These are phyloP conservation scores for Australoheros scitulus DNA, from an alignment of 2,113 vertebrate species.

Conservation along the genomic window DNA sequence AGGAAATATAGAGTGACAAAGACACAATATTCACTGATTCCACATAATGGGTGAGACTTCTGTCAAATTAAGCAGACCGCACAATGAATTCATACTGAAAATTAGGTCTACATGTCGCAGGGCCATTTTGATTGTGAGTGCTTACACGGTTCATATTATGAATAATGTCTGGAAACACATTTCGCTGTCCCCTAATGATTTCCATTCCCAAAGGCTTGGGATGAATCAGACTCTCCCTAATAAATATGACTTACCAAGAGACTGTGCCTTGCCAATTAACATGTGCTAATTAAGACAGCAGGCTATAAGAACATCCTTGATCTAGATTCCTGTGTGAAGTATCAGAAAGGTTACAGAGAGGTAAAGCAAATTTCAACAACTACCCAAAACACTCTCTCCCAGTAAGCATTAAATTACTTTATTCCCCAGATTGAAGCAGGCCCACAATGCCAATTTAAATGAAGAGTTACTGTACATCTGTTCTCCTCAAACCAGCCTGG, in stretches of 20 bases:
- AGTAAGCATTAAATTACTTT: slow-evolving; percentile 26
- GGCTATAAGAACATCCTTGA: slow-evolving; percentile 69
- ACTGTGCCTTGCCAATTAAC: slow-evolving; percentile 67
- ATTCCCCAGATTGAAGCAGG: background rate
- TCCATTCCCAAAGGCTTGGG: slow-evolving; percentile 46
- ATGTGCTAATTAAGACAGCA: slow-evolving; percentile 75
- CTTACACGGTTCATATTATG: slow-evolving; percentile 43
- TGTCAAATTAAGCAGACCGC: background rate
- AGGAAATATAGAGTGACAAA: background rate
- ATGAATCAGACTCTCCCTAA: slow-evolving; percentile 61
- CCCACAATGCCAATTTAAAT: slow-evolving; percentile 2
- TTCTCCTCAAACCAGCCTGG: slow-evolving; percentile 4
- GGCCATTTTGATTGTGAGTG: slow-evolving; percentile 46
- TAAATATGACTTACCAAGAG: slow-evolving; percentile 72
- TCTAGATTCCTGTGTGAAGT: slow-evolving; percentile 70
- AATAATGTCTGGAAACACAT: slow-evolving; percentile 63
- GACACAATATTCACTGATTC: slow-evolving; percentile 11
- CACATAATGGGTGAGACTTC: background rate
- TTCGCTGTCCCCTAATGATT: slow-evolving; percentile 58
- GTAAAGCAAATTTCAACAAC: slow-evolving; percentile 50
- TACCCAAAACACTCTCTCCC: slow-evolving; percentile 9
- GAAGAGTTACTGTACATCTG: slow-evolving; percentile 1
- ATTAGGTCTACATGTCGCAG: slow-evolving; percentile 26
- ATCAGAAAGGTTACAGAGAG: slow-evolving; percentile 62
- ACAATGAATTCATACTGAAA: slow-evolving; percentile 12